A percentile compares a stretch with the other conserved stretches of the same genome.
Evolutionary conservation across 2,888 invertebrate species (phyloP).

Genomic region (Lasioglossum vierecki): DNA sequence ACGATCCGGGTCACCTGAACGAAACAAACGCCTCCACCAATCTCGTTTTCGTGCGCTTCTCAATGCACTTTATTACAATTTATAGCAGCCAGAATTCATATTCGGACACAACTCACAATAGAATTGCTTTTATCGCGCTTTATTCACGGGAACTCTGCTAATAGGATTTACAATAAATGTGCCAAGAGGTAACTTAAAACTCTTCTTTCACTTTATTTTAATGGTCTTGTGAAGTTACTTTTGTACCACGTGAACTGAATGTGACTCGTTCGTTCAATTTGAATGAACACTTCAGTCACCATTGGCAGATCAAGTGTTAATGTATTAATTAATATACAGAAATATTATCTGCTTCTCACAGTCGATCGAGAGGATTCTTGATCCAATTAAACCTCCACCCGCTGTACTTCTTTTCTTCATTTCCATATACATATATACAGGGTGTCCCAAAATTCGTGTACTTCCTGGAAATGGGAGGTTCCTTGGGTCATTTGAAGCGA

Average conservation of each 20-base stretch:
- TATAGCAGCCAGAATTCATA: not conserved
- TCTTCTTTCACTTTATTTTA: not conserved
- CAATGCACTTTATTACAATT: not conserved
- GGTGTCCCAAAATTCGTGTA: no score
- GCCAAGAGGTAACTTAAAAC: not conserved
- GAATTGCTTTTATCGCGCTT: not conserved
- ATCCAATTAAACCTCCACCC: no score
- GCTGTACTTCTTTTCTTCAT: no score
- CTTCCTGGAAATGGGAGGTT: no score
- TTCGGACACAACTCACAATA: not conserved
- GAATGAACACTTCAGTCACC: no score
- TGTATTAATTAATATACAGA: no score
- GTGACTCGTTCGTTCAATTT: not conserved
- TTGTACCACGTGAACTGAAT: not conserved
- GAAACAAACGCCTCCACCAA: not conserved
- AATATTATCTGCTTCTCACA: no score
- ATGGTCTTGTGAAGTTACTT: not conserved
- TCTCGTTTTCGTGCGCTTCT: not conserved
- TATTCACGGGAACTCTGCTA: not conserved
- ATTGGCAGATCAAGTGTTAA: no score
- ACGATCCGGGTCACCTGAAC: constrained; percentile 1
- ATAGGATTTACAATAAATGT: not conserved
- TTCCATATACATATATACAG: no score
- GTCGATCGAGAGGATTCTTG: no score
- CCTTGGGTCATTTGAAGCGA: no score